Conservation (phyloP, 2,888 invertebrate genomes). For the Drosophila ustulata region DNA sequence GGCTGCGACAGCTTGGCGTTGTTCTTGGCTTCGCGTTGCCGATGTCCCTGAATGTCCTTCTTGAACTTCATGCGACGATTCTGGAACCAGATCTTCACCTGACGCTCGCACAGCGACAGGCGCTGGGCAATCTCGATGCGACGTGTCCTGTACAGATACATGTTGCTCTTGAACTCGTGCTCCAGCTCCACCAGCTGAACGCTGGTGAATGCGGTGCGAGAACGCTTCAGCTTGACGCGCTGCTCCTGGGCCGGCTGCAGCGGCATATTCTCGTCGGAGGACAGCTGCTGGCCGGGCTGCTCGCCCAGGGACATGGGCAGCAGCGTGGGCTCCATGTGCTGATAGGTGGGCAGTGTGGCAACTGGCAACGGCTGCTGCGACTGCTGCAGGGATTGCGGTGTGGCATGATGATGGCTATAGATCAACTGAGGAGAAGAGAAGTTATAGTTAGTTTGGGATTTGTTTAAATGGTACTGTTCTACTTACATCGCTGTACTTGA, state of each 20-base stretch:
- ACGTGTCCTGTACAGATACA: conserved; percentile 95
- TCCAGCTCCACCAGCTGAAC: conserved; percentile 97
- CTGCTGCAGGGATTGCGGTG: conserved; percentile 9
- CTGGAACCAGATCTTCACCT: conserved; percentile 95
- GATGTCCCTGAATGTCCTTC: conserved; percentile 71
- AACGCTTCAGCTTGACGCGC: conserved; percentile 69
- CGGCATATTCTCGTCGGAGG: conserved; percentile 65
- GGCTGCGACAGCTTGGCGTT: conserved; percentile 59
- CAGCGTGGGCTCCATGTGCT: conserved; percentile 23
- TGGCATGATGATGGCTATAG: conserved; percentile 13
- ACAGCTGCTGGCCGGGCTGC: conserved; percentile 52
- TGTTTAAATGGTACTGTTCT: background rate
- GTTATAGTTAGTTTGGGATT: background rate
- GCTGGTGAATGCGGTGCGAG: conserved; percentile 97
- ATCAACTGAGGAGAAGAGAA: background rate
- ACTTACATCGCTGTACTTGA: conserved; percentile 66
- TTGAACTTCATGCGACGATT: conserved; percentile 93
- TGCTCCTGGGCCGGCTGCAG: conserved; percentile 58
- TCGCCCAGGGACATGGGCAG: conserved; percentile 28
- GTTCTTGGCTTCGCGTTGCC: conserved; percentile 59
- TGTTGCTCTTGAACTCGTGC: conserved; percentile 97
- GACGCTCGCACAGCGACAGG: conserved; percentile 94
- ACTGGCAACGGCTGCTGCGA: conserved; percentile 24
- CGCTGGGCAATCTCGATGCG: conserved; percentile 98
- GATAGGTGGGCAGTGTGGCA: conserved; percentile 30